Evolutionary conservation across 2,797 vertebrate genomes (phyloP).

Genomic region (Paramormyrops hopkinsi): DNA sequence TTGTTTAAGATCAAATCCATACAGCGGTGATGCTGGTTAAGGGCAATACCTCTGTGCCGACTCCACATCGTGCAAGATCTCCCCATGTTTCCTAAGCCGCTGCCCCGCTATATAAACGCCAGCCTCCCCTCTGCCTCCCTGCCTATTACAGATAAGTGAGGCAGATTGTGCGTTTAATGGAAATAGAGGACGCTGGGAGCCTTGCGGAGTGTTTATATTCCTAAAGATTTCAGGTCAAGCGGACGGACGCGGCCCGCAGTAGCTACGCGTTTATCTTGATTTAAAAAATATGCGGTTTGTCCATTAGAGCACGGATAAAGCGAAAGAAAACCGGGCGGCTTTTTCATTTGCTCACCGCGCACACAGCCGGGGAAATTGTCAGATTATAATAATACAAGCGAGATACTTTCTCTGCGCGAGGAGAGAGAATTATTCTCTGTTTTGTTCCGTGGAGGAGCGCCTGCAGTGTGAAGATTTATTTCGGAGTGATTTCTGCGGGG

Average conservation of each 20-base stretch:
- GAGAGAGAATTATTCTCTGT: not conserved
- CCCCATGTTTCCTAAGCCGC: not conserved
- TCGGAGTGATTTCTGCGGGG: not conserved
- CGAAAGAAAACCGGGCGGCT: too few species aligned
- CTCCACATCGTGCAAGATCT: not conserved
- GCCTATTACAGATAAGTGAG: conserved; percentile 9
- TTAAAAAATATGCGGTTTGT: conserved; percentile 9
- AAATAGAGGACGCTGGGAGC: not conserved
- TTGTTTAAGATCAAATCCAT: not conserved
- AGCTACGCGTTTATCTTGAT: conserved; percentile 1
- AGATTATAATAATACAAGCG: not conserved
- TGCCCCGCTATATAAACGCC: not conserved
- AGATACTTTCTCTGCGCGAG: not conserved
- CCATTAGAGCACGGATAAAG: conserved; percentile 4
- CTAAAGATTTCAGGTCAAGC: conserved; percentile 1
- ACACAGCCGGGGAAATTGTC: not conserved
- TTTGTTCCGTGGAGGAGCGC: not conserved
- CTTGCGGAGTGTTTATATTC: not conserved
- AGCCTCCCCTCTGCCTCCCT: not conserved
- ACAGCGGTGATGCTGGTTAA: not conserved
- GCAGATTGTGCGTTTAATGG: not conserved
- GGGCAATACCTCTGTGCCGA: not conserved
- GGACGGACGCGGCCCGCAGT: not conserved
- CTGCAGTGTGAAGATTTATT: conserved; percentile 7
- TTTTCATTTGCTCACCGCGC: not conserved